These are phyloP conservation scores for Cossypha niveicapilla DNA, from an alignment of 2,797 vertebrate species.

Conservation along the genomic window DNA sequence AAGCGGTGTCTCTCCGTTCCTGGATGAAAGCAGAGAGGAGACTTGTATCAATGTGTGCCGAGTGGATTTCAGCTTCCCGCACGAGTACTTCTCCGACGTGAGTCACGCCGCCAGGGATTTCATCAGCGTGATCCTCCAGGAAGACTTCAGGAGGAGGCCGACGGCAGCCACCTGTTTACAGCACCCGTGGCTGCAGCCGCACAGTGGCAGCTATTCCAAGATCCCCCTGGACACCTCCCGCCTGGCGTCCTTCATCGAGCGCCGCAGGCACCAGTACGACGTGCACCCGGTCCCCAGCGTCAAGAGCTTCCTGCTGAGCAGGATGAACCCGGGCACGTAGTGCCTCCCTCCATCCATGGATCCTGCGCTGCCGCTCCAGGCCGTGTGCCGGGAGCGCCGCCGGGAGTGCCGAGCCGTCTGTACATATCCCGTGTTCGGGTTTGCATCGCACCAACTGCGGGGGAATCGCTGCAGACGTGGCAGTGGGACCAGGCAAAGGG, in stretches of 20 bases:
- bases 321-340: constrained; percentile 77
- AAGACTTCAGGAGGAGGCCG: constrained; percentile 88
- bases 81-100: constrained; percentile 88
- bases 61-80: constrained; percentile 95
- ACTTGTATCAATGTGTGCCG: constrained; percentile 96
- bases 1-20: constrained; percentile 94
- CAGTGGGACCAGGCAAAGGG: not conserved
- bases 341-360: not conserved
- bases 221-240: constrained; percentile 90
- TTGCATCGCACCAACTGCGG: not conserved
- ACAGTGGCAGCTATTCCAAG: constrained; percentile 89
- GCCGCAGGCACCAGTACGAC: constrained; percentile 90
- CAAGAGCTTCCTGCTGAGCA: constrained; percentile 89
- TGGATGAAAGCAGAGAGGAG: constrained; percentile 96
- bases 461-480: not conserved
- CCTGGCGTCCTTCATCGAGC: constrained; percentile 89
- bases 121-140: constrained; percentile 85
- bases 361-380: not conserved
- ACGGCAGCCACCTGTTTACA: constrained; percentile 89
- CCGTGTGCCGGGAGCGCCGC: not conserved
- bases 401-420: constrained; percentile 8
- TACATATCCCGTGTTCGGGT: constrained; percentile 18
- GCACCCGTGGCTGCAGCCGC: constrained; percentile 91
- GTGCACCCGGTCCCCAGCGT: constrained; percentile 87
- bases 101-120: constrained; percentile 93